Conservation (phyloP, 2,888 invertebrate genomes). For the Agriopis marginaria region DNA sequence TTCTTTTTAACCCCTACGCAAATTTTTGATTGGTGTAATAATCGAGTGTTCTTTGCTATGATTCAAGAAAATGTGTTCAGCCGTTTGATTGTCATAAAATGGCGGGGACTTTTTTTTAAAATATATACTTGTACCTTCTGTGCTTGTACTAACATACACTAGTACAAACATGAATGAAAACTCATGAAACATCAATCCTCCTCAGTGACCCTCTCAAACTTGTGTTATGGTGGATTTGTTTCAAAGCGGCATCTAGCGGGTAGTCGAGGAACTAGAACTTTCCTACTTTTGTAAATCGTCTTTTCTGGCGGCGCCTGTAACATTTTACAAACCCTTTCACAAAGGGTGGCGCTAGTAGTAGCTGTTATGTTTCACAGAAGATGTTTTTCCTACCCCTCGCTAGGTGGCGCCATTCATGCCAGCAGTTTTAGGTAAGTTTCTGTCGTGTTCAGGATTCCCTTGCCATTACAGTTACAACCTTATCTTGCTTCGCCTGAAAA, state of each 20-base stretch:
- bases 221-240: background rate
- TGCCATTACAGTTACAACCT: background rate
- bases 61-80: too few relatives aligned
- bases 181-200: too few relatives aligned
- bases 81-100: too few relatives aligned
- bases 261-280: constrained; percentile 4
- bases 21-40: too few relatives aligned
- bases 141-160: too few relatives aligned
- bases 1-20: too few relatives aligned
- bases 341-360: constrained; percentile 26
- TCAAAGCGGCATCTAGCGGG: constrained; percentile 37
- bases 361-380: background rate
- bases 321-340: background rate
- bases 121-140: too few relatives aligned
- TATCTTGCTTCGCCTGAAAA: background rate
- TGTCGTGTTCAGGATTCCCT: background rate
- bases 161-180: too few relatives aligned
- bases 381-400: constrained; percentile 15
- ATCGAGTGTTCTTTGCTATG: too few relatives aligned
- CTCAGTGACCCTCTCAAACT: too few relatives aligned
- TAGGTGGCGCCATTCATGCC: constrained; percentile 28
- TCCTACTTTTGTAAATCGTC: background rate
- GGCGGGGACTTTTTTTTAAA: too few relatives aligned
- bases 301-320: background rate
- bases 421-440: constrained; percentile 4